A percentile compares a stretch with the other conserved stretches of the same genome.
These are phyloP conservation scores for Punctoribates punctum DNA, from an alignment of 2,888 invertebrate genomes.

Conservation along the genomic window DNA sequence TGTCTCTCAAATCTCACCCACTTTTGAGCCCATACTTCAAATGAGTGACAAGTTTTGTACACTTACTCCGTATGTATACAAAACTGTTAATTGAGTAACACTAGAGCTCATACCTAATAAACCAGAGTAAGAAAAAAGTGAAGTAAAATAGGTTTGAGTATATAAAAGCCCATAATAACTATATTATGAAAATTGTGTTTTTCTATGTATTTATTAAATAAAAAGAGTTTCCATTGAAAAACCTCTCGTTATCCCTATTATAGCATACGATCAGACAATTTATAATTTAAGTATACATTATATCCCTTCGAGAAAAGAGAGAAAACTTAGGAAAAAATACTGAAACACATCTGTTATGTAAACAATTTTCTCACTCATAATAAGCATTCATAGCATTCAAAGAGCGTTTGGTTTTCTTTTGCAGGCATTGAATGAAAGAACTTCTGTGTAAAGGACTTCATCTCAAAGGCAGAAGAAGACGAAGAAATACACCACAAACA, in stretches of 20 bases:
- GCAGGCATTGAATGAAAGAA: neutral
- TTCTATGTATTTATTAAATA: neutral
- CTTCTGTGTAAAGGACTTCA: neutral
- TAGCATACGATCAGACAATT: neutral
- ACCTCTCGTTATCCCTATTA: neutral
- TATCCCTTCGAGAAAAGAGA: neutral
- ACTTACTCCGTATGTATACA: neutral
- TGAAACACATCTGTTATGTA: conserved; percentile 16
- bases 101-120: neutral
- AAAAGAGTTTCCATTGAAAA: neutral
- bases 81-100: conserved; percentile 14
- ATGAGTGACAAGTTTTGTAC: neutral
- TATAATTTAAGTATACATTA: neutral
- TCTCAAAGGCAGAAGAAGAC: too few species aligned
- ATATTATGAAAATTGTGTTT: neutral
- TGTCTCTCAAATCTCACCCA: neutral
- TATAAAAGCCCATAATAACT: neutral
- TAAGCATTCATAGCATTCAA: neutral
- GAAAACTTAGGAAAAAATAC: neutral
- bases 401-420: neutral
- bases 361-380: conserved; percentile 13
- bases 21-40: neutral
- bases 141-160: neutral
- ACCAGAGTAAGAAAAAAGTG: neutral
- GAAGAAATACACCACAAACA: too few species aligned